Evolutionary conservation across 2,113 vertebrate species (phyloP), one percentile per base, ranked within the genome.

Genomic region (Echinops telfairi): DNA sequence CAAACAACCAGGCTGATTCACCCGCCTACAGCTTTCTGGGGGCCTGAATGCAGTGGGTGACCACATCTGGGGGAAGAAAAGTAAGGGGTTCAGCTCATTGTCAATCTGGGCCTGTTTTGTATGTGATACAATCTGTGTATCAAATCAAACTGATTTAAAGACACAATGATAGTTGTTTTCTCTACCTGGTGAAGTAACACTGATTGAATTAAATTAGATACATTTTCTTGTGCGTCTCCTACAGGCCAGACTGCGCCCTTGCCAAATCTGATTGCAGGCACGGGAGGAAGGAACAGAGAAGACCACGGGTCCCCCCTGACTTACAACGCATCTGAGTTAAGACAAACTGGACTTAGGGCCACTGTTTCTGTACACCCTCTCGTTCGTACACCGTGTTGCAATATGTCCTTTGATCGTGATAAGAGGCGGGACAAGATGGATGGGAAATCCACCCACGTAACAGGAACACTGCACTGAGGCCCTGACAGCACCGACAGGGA

Each of bases 261-360:
- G 36, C 7, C 68, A 93, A 36, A 36, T 84, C 80, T 12, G 12
- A 75, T 25, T 75, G 75, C 1, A 36, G 31, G 73, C 47, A 75
- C 29, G 66, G 53, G 88, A 85, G 47, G 20, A 92, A 71, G 0
- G 66, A 70, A 83, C 43, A 88, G 16, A 86, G 84, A 79, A 78
- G 31, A 33, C 2, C 66, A 33, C 68, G 31, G 29, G 64, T 16
- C 4, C 29, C 29, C 66, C 31, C 31, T 70, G 66, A 70, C 12
- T 70, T 70, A 70, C 4, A 8, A 70, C 11, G 9, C 31, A n/a
- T 16, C 14, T 3, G 31, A 33, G 68, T 33, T 71, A 33, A 1
- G 15, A 71, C 17, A 5, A 71, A n/a, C 15, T 71, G 16, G 31
- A 71, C 12, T 10, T 53, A 53, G 6, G 16, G 22, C 12, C 66